These are phyloP conservation scores for Telenomus remus DNA, from an alignment of 1,140 invertebrate species.

Conservation along the genomic window DNA sequence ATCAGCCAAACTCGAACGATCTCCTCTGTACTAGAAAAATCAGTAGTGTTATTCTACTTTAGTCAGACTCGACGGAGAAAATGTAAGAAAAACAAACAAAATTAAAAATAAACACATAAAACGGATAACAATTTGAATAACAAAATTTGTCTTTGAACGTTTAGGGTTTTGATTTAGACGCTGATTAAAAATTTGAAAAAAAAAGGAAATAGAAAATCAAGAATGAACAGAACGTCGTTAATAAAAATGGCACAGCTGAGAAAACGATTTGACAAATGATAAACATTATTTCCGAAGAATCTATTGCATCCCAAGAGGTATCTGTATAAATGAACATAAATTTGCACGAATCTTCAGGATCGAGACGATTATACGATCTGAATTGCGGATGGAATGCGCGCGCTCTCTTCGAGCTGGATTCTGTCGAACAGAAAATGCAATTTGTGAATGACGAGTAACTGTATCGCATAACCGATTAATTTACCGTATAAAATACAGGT, in stretches of 20 bases:
- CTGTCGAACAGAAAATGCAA: conserved; percentile 24
- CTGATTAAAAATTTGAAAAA: too few relatives aligned
- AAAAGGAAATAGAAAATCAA: too few relatives aligned
- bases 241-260: too few relatives aligned
- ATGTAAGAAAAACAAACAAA: conserved; percentile 2
- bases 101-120: too few relatives aligned
- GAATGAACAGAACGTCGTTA: too few relatives aligned
- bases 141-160: too few relatives aligned
- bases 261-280: not conserved
- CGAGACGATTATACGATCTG: conserved; percentile 30
- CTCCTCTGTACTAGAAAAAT: too few relatives aligned
- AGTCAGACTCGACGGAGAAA: too few relatives aligned
- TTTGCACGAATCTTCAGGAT: conserved; percentile 21
- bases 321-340: conserved; percentile 45
- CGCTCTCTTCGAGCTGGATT: conserved; percentile 25
- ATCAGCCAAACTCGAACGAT: too few relatives aligned
- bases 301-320: conserved; percentile 10
- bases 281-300: conserved; percentile 24
- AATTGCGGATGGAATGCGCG: conserved; percentile 42
- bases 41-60: too few relatives aligned
- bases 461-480: conserved; percentile 24
- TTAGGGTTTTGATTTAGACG: too few relatives aligned
- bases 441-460: conserved; percentile 32
- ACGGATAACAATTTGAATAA: too few relatives aligned
- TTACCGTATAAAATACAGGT: conserved; percentile 19